Evolutionary conservation across 2,888 invertebrate species (phyloP).

Genomic region (Heliconius sara): DNA sequence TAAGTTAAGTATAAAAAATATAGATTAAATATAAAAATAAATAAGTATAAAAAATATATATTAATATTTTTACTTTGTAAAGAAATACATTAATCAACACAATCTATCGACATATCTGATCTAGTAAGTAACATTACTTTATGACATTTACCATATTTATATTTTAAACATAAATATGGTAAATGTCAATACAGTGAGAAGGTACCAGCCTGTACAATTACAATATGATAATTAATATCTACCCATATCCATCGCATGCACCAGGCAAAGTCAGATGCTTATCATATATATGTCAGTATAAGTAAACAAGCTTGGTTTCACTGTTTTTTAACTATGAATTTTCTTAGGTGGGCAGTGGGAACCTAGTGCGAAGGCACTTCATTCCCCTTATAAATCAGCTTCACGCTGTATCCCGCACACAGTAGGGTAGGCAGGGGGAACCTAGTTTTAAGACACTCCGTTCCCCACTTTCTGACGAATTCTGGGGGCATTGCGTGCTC

Average conservation of each 20-base stretch:
- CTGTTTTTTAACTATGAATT: neutral
- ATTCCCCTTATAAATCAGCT: no score
- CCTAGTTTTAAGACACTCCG: neutral
- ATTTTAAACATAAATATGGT: constrained; percentile 1
- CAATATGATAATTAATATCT: neutral
- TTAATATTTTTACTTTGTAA: neutral
- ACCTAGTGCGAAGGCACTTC: neutral
- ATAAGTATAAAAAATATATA: no score
- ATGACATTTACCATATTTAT: no score
- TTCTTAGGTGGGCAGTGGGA: neutral
- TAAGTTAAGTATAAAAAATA: no score
- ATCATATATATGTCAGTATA: neutral
- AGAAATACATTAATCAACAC: neutral
- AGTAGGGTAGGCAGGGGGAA: no score
- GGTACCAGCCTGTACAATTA: neutral
- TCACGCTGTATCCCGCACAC: no score
- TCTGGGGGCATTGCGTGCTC: neutral
- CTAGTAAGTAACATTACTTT: neutral
- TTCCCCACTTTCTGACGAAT: neutral
- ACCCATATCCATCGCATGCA: neutral
- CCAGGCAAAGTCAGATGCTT: constrained; percentile 5
- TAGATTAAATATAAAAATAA: no score
- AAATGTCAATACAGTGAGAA: neutral
- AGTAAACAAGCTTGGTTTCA: neutral
- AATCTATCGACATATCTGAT: neutral